phyloP scores from a whole-genome alignment of 35 echinoderm and acorn worm genomes.

The Amphiura filiformis region DNA sequence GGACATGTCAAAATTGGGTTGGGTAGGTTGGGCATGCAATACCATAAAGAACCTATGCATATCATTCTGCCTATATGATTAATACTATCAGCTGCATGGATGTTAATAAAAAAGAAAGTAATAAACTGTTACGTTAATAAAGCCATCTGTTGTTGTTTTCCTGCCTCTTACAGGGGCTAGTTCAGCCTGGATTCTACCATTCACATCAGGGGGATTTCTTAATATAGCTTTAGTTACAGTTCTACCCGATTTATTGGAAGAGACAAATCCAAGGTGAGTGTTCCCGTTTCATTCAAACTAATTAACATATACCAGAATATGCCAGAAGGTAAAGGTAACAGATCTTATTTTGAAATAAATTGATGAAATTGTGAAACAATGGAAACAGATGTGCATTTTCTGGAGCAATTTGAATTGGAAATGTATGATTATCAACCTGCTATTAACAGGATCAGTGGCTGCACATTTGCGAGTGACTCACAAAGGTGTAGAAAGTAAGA shows the following conservation, averaged over 20 bases:
- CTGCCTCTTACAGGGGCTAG: slow-evolving; percentile 60
- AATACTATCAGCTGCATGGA: too few species aligned
- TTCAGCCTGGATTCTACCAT: slow-evolving; percentile 98
- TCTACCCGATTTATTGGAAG: slow-evolving; percentile 74
- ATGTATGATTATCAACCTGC: too few species aligned
- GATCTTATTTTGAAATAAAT: not conserved
- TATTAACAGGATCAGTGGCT: too few species aligned
- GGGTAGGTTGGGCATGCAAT: too few species aligned
- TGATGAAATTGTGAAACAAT: not conserved
- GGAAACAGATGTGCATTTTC: not conserved
- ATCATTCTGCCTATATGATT: too few species aligned
- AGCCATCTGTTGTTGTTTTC: too few species aligned
- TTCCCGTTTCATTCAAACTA: not conserved
- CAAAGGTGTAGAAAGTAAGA: too few species aligned
- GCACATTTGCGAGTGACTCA: too few species aligned
- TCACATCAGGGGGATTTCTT: slow-evolving; percentile 97
- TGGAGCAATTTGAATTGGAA: too few species aligned
- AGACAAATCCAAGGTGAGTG: slow-evolving; percentile 67
- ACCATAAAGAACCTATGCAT: too few species aligned
- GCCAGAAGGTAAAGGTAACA: too few species aligned
- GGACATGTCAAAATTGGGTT: too few species aligned
- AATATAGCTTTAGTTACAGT: slow-evolving; percentile 85
- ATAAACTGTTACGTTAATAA: not conserved
- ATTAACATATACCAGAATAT: not conserved
- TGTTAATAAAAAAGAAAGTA: slow-evolving; percentile 8